Evolutionary conservation across 1,140 invertebrate genomes (phyloP).

Genomic region (Battus philenor): DNA sequence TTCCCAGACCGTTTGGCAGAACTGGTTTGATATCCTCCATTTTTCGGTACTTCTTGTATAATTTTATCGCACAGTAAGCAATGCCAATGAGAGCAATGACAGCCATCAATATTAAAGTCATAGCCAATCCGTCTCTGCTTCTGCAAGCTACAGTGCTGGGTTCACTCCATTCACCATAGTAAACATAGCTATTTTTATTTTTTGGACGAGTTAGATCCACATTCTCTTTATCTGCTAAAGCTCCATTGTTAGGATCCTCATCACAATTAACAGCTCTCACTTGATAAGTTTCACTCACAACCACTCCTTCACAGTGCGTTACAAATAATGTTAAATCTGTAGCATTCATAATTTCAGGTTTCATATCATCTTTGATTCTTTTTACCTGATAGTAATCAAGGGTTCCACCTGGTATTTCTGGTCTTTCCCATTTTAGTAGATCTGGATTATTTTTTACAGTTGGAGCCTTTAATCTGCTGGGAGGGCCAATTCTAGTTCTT

Average conservation of each 20-base stretch:
- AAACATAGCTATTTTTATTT: constrained; percentile 27
- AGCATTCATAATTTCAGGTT: constrained; percentile 51
- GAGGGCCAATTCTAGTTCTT: constrained; percentile 79
- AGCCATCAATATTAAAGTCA: constrained; percentile 46
- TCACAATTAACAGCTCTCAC: constrained; percentile 69
- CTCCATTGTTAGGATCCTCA: constrained; percentile 53
- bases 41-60: constrained; percentile 59
- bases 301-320: constrained; percentile 44
- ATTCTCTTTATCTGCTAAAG: constrained; percentile 31
- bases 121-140: constrained; percentile 42
- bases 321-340: constrained; percentile 41
- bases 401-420: constrained; percentile 79
- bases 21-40: constrained; percentile 72
- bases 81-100: constrained; percentile 47
- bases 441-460: constrained; percentile 56
- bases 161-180: constrained; percentile 71
- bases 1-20: constrained; percentile 55
- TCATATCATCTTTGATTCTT: constrained; percentile 54
- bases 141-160: constrained; percentile 43
- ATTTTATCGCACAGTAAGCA: constrained; percentile 49
- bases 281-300: constrained; percentile 49
- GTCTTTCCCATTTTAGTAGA: constrained; percentile 68
- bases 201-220: constrained; percentile 29
- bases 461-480: constrained; percentile 73
- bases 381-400: constrained; percentile 77